Base-by-base conservation (phyloP, 2,113 vertebrate genomes). In the Hiodon tergisus region DNA sequence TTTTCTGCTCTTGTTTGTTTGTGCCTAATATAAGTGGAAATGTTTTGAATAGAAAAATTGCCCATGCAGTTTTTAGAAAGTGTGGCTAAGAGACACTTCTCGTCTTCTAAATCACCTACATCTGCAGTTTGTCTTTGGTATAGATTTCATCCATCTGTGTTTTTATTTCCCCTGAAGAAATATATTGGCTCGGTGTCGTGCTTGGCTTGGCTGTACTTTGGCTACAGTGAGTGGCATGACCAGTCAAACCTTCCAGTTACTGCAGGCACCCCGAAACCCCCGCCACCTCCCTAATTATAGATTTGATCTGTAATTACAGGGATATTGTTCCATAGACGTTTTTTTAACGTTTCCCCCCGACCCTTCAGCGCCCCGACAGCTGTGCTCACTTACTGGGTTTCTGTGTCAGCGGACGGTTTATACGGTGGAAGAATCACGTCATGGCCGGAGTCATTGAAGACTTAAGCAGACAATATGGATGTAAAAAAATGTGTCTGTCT, bases 381-480 rank as follows among this genome's bases (percentile, higher is more conserved):
- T 87, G 83, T 81, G 73, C 74, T 71, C 54, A 71, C 79, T 83
- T 77, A 71, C 77, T 73, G 46, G 67, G 73, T 84, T 80, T 66
- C 53, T 67, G 80, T 72, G 59, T 74, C 77, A 75, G 62, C 80
- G 82, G 79, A 81, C 78, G 77, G 75, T 71, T 87, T 84, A 59
- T 82, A 79, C 76, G 58, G 66, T 82, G 85, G 85, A 83, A 82
- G 78, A 83, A 78, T 82, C 3, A 78, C 80, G 79, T 74, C 57
- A 78, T 83, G 77, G 81, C 73, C 62, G 76, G 77, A 67, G 70
- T 55, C 52, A 68, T 79, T 84, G 84, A 88, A 75, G 85, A 87
- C 76, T 90, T 87, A 80, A 88, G 80, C 89, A 90, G 88, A 91
- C 85, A 87, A 86, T 67, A 52, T 66, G 80, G 83, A 82, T 86